Evolutionary conservation across 2,888 invertebrate genomes (phyloP), one percentile per base, ranked within the genome.

Genomic region (Diabrotica balteata): DNA sequence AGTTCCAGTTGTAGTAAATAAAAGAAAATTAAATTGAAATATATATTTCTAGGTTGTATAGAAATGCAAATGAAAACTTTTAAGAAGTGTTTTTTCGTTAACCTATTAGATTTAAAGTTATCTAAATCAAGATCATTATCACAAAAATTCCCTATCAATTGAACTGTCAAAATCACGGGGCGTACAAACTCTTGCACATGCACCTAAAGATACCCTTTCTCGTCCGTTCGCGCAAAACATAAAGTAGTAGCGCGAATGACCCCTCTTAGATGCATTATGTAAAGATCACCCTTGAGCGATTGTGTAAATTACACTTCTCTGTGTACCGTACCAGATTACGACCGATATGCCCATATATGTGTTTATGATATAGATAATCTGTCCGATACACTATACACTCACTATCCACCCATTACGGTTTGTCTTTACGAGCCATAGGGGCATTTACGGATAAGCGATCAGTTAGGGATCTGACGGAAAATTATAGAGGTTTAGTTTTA

Each of bases 251-350:
- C 45, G 45, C 45, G 5, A 45, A 17, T 58, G 64, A 52, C 64
- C 64, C 64, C 58, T 51, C 58, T 58, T 45, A 51, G 52, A 42
- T 53, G 58, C 46, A 59, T 58, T 52, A 64, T 59, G n/a, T 57
- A 57, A 64, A 58, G 61, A 64, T 63, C 73, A 68, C 67, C 72
- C 68, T 68, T 58, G 64, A 65, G 69, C 72, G 71, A 72, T 72
- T 72, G 70, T 67, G 70, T 69, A 74, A 74, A 74, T 74, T 74
- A 74, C 70, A 74, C 59, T 67, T 72, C 68, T 71, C 71, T 71
- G 66, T 62, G 66, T 65, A 54, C 66, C 59, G 64, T 66, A 68
- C 66, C 69, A 72, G 72, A 72, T 72, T 70, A 69, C 67, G 59
- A 55, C 43, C 62, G 62, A 67, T 67, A 67, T 67, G 52, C 57